A percentile compares a stretch with the other conserved stretches of the same genome.
Evolutionary conservation across 2,888 invertebrate genomes (phyloP).

Genomic region (Geotrupes spiniger): DNA sequence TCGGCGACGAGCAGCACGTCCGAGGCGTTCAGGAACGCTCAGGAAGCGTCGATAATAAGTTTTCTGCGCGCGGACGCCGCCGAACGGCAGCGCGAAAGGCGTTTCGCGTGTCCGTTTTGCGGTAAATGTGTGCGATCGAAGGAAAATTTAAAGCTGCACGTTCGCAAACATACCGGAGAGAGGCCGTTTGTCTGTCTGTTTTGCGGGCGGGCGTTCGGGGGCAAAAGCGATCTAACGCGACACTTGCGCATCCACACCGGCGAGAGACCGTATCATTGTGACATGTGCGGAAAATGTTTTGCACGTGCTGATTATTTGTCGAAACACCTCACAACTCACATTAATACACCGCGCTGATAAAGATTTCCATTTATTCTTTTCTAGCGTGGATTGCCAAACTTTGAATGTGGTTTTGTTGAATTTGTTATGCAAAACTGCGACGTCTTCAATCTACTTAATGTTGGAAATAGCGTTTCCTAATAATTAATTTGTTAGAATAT

Average conservation of each 20-base stretch:
- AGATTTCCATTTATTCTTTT: background rate
- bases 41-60: conserved; percentile 61
- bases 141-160: conserved; percentile 84
- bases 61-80: conserved; percentile 63
- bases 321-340: conserved; percentile 88
- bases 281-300: conserved; percentile 89
- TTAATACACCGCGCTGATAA: conserved; percentile 65
- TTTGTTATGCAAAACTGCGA: no score
- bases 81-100: conserved; percentile 66
- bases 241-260: conserved; percentile 87
- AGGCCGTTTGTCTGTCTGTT: conserved; percentile 88
- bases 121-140: conserved; percentile 87
- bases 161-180: conserved; percentile 83
- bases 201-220: conserved; percentile 85
- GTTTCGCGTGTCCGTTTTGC: conserved; percentile 86
- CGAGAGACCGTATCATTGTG: conserved; percentile 86
- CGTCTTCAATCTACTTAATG: no score
- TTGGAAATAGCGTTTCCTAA: no score
- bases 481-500: no score
- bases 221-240: conserved; percentile 82
- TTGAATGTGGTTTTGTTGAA: background rate
- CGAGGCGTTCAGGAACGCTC: conserved; percentile 51
- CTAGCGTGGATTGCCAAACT: background rate
- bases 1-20: conserved; percentile 52
- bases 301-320: conserved; percentile 87